Conservation (phyloP, 2,113 vertebrate genomes). For the Paraplagusia blochii region DNA sequence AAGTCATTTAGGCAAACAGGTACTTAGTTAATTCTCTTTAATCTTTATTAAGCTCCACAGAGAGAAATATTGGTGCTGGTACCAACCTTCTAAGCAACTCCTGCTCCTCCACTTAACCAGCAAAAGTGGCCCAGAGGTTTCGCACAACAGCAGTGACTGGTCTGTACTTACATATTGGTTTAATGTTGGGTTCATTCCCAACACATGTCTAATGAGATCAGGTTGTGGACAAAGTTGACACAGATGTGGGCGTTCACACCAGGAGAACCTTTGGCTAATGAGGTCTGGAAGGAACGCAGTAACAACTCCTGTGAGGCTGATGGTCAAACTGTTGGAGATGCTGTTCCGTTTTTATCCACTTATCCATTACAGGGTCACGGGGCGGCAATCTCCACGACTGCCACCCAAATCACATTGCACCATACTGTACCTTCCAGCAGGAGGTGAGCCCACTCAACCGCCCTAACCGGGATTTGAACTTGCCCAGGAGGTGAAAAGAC, state of each 20-base stretch:
- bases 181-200: conserved; percentile 57
- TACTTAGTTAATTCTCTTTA: conserved; percentile 75
- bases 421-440: no score
- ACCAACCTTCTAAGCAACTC: conserved; percentile 45
- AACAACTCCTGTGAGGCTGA: not conserved
- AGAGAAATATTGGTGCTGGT: conserved; percentile 46
- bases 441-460: no score
- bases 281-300: conserved; percentile 10
- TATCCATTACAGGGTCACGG: no score
- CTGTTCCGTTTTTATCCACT: no score
- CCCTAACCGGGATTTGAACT: no score
- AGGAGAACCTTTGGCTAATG: conserved; percentile 21
- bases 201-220: conserved; percentile 51
- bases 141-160: conserved; percentile 14
- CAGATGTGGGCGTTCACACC: conserved; percentile 40
- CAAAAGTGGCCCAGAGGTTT: conserved; percentile 35
- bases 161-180: conserved; percentile 47
- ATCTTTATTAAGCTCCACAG: conserved; percentile 61
- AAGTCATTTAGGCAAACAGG: conserved; percentile 70
- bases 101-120: conserved; percentile 38
- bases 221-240: conserved; percentile 42
- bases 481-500: no score
- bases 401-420: no score
- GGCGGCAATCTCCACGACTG: no score
- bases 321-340: no score